Percentiles rank a stretch among this genome's conserved stretches.
These are phyloP conservation scores for Platalea minor DNA, from an alignment of 2,797 vertebrate genomes.

Conservation along the genomic window DNA sequence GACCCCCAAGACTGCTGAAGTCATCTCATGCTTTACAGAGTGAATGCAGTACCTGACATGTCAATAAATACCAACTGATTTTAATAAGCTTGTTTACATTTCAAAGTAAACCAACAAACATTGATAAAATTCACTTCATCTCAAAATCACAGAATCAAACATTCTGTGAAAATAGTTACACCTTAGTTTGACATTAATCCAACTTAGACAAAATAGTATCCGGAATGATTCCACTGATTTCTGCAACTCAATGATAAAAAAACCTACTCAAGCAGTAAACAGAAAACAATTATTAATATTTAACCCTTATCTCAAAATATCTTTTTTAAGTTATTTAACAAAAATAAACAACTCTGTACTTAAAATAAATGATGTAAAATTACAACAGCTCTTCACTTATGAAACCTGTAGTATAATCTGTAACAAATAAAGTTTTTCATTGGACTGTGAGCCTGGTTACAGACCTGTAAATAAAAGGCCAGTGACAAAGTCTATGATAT, in stretches of 20 bases:
- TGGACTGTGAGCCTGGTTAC: neutral
- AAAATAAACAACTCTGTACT: conserved; percentile 35
- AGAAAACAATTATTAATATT: neutral
- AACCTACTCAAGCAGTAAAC: neutral
- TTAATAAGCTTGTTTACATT: neutral
- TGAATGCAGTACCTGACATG: neutral
- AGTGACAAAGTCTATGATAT: neutral
- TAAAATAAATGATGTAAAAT: conserved; percentile 20
- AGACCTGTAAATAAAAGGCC: conserved; percentile 14
- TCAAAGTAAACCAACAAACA: neutral
- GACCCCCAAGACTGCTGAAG: neutral
- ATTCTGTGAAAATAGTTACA: neutral
- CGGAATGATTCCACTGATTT: neutral
- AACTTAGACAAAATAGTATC: neutral
- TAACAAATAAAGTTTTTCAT: neutral
- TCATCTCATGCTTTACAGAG: neutral
- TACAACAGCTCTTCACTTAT: conserved; percentile 1
- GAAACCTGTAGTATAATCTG: neutral
- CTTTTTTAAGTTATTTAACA: conserved; percentile 3
- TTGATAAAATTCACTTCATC: neutral
- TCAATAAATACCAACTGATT: neutral
- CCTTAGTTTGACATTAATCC: neutral
- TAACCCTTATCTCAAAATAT: conserved; percentile 9
- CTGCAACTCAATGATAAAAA: neutral
- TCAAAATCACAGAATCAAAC: neutral